Evolutionary conservation across 2,888 invertebrate species (phyloP), one percentile per base, ranked within the genome.

Genomic region (Myopa tessellatipennis): DNA sequence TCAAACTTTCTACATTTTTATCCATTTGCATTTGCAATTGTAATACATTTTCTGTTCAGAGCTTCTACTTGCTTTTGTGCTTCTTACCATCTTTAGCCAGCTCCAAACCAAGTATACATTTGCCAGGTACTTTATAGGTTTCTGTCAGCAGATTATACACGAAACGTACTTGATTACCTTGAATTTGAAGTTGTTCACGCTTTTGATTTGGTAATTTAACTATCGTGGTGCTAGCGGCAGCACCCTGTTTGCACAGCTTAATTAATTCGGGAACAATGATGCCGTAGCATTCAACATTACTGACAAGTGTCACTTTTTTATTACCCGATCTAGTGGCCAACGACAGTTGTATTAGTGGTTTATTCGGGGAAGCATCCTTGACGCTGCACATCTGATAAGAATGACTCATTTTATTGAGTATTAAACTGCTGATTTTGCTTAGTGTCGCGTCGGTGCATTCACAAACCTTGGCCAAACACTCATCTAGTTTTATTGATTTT

Each of bases 221-320:
- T 74, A 96, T 93, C 52, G 94, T 94, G 78, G 96, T 95, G 84
- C 97, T 94, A 18, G 97, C 97, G 0, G 97, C 97, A 73, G 95
- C 95, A 16, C 93, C 95, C 79, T 92, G 92, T 90, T 97, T 97
- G 85, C 97, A 95, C 82, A 93, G 92, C 86, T 94, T 94, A 26
- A 95, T 93, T 88, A 98, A 94, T 84, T 94, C 94, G 40, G 91
- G 89, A 78, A 96, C 90, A 83, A 93, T 93, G 83, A 98, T 95
- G 45, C 97, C 97, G 89, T 93, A 98, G 78, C 92, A 90, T 86
- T 97, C 96, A 85, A 98, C 91, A 90, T 98, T 97, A 83, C 96
- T 95, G 3, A 98, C 93, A 73, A 98, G 89, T 1, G 98, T 98
- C 74, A 96, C 97, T 92, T 96, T 97, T 88, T 98, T 98, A 87